Evolutionary conservation across 2,888 invertebrate genomes (phyloP).

Genomic region (Drosophila birchii): DNA sequence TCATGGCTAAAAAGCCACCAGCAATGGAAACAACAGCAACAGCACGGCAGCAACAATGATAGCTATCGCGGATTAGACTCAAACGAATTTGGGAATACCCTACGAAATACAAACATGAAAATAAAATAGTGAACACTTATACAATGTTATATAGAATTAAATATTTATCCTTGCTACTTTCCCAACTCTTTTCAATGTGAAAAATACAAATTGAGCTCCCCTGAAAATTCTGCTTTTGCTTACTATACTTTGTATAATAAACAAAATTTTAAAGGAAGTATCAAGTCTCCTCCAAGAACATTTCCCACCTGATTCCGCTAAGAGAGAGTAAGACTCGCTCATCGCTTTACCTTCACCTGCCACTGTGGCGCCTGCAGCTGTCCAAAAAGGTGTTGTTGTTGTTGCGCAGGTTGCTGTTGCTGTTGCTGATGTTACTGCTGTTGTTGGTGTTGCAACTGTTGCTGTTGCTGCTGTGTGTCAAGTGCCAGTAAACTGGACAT

Average conservation of each 20-base stretch:
- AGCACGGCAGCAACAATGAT: slow-evolving; percentile 20
- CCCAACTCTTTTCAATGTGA: neutral
- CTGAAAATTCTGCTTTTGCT: fast-evolving
- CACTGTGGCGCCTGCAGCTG: slow-evolving; percentile 68
- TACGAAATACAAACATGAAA: neutral
- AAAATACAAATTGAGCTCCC: neutral
- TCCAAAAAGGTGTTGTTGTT: slow-evolving; percentile 59
- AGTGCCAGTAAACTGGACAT: slow-evolving; percentile 77
- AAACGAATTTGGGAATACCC: slow-evolving; percentile 32
- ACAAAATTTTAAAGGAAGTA: neutral
- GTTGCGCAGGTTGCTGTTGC: slow-evolving; percentile 35
- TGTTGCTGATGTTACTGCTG: slow-evolving; percentile 20
- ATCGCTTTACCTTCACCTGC: slow-evolving; percentile 49
- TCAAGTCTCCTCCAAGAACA: slow-evolving; percentile 11
- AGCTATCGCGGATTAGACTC: neutral
- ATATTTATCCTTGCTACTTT: too few relatives aligned
- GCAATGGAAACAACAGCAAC: slow-evolving; percentile 38
- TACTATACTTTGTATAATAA: neutral
- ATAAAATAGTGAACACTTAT: neutral
- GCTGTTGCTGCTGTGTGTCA: slow-evolving; percentile 68
- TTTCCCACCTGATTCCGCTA: neutral
- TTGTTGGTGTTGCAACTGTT: slow-evolving; percentile 53
- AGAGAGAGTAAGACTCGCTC: slow-evolving; percentile 12
- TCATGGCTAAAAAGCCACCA: slow-evolving; percentile 74
- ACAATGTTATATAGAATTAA: too few relatives aligned